Conservation (phyloP, 37 sponge, comb jelly and placozoan genomes). For the Tethya wilhelma region DNA sequence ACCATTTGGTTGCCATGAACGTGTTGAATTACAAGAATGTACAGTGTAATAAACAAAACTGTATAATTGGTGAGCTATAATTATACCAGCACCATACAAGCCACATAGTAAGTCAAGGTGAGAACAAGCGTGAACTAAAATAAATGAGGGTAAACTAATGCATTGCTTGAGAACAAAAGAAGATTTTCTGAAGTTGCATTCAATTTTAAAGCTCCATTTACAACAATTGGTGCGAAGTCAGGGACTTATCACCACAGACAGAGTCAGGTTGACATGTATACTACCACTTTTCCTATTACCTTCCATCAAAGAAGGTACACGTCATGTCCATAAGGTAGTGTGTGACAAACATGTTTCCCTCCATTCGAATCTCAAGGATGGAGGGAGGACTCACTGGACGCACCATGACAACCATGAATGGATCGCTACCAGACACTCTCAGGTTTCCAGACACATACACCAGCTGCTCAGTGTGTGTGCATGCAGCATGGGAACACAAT, state of each 20-base stretch:
- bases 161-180: too few species aligned
- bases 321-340: conserved; percentile 67
- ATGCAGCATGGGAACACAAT: too few species aligned
- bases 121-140: neutral
- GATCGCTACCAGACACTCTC: conserved; percentile 20
- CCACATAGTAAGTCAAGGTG: neutral
- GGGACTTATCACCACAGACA: neutral
- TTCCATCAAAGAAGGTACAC: conserved; percentile 78
- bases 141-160: too few species aligned
- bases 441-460: conserved; percentile 45
- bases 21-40: too few species aligned
- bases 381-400: conserved; percentile 60
- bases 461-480: too few species aligned
- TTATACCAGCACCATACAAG: neutral
- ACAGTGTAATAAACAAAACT: too few species aligned
- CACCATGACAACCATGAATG: conserved; percentile 35
- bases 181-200: too few species aligned
- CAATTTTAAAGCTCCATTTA: too few species aligned
- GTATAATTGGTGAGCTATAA: too few species aligned
- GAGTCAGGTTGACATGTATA: neutral
- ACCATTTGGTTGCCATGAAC: too few species aligned
- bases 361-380: conserved; percentile 66
- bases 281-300: conserved; percentile 24
- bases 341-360: conserved; percentile 74
- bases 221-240: too few species aligned